Conservation (phyloP, 1,140 invertebrate genomes). For the Drosophila parabipectinata region DNA sequence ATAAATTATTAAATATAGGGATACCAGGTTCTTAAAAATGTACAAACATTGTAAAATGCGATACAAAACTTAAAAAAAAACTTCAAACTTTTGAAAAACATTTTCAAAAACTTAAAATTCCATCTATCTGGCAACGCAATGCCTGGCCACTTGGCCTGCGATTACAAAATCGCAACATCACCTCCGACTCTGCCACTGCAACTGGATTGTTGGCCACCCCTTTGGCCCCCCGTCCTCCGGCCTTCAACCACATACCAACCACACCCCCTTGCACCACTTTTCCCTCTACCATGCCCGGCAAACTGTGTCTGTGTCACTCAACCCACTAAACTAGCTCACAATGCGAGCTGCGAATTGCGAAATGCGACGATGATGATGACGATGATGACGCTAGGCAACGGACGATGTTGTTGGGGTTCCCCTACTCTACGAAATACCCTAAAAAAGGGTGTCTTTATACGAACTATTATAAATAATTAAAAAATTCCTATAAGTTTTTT, state of each 20-base stretch:
- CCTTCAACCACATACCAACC: too few relatives aligned
- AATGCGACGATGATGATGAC: slow-evolving; percentile 40
- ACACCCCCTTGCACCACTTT: slow-evolving; percentile 13
- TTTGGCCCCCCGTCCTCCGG: neutral
- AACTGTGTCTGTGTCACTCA: slow-evolving; percentile 82
- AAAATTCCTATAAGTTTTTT: too few relatives aligned
- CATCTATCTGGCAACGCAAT: slow-evolving; percentile 43
- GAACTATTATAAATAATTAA: too few relatives aligned
- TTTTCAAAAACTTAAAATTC: neutral
- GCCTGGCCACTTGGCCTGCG: slow-evolving; percentile 19
- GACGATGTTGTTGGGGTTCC: slow-evolving; percentile 1
- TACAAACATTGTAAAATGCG: too few relatives aligned
- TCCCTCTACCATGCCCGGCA: slow-evolving; percentile 51
- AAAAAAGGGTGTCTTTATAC: neutral
- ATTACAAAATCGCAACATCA: slow-evolving; percentile 58
- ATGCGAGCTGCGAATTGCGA: slow-evolving; percentile 40
- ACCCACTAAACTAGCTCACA: slow-evolving; percentile 80
- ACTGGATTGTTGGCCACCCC: neutral
- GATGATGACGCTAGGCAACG: slow-evolving; percentile 42
- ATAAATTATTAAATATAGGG: too few relatives aligned
- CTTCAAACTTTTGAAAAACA: neutral
- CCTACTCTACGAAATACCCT: neutral
- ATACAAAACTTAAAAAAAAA: neutral
- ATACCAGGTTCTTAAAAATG: too few relatives aligned
- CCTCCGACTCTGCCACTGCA: slow-evolving; percentile 17